Base-by-base conservation (phyloP, 1,140 invertebrate genomes). In the Zaprionus vittiger region DNA sequence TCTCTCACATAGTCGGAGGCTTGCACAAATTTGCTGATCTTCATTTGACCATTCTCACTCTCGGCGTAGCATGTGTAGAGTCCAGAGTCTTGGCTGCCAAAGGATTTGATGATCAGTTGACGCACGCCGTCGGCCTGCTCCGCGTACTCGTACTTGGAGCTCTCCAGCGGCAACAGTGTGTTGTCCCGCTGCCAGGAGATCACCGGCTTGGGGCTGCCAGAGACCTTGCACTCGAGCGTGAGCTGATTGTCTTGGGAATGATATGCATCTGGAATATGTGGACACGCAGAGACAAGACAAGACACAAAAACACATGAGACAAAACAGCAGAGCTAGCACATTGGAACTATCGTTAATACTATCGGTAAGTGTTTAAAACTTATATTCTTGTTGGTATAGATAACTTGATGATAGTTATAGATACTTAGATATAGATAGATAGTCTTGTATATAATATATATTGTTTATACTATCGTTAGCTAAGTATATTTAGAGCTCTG, bases 151-250 rank as follows among this genome's bases (percentile, higher is more conserved):
- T 95, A 96, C 72, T 95, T 94, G 85, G 81, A 93, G 90, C 79
- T 93, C 77, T 68, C 93, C 68, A 91, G n/a, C 2, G 83, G 79
- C 14, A 96, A 75, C 41, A 94, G 91, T 37, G 94, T 91, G 2
- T 96, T 96, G 91, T 98, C 96, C 87, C 96, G 97, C 49, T 95
- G 96, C 97, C 97, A 99, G 68, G 95, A 95, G 5, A 99, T 94
- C 1, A 68, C 26, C 0, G 92, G 92, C 64, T 92, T 93, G 12
- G 92, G 92, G 37, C 87, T 87, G n/a, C 91, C 91, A 6, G 91
- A 90, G 6, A 92, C 82, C 54, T 93, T 92, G 76, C 92, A 93
- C 73, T 93, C 92, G 47, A 93, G 66, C 0, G 75, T 80, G 3
- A 93, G 73, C 22, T 82, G 78, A 61, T 92, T 92, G 34, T 52